A percentile compares a stretch with the other conserved stretches of the same genome.
phyloP scores from a whole-genome alignment of 2,888 invertebrate genomes.

The Megastigmus dorsalis region DNA sequence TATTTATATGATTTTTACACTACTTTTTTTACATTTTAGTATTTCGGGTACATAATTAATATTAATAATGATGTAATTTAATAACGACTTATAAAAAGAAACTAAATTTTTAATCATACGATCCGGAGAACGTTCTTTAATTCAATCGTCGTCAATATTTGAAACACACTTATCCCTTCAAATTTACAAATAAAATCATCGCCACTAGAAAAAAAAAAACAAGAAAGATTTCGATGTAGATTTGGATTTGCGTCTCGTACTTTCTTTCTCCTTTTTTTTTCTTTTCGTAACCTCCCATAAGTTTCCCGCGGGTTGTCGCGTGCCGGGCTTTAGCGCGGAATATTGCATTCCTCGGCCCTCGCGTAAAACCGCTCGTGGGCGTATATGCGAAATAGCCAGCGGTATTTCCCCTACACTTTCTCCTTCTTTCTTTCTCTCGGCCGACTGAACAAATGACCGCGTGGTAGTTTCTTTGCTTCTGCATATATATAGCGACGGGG shows the following conservation, averaged over 20 bases:
- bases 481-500: background rate
- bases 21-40: too few relatives aligned
- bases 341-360: conserved; percentile 51
- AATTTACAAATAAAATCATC: too few relatives aligned
- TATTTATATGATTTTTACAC: too few relatives aligned
- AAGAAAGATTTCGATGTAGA: conserved; percentile 36
- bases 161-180: too few relatives aligned
- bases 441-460: conserved; percentile 19
- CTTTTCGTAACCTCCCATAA: conserved; percentile 39
- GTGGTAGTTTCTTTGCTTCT: conserved; percentile 1
- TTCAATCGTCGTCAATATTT: too few relatives aligned
- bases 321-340: conserved; percentile 29
- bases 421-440: background rate
- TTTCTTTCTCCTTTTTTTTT: conserved; percentile 22
- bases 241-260: conserved; percentile 48
- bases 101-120: too few relatives aligned
- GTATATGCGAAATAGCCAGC: conserved; percentile 8
- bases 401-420: background rate
- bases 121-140: too few relatives aligned
- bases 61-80: too few relatives aligned
- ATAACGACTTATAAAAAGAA: too few relatives aligned
- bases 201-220: too few relatives aligned
- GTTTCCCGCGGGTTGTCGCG: conserved; percentile 37
- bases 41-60: too few relatives aligned
- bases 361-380: conserved; percentile 20